A percentile compares a stretch with the other conserved stretches of the same genome.
Evolutionary conservation across 2,113 vertebrate genomes (phyloP).

Genomic region (Oenanthe oenanthe): DNA sequence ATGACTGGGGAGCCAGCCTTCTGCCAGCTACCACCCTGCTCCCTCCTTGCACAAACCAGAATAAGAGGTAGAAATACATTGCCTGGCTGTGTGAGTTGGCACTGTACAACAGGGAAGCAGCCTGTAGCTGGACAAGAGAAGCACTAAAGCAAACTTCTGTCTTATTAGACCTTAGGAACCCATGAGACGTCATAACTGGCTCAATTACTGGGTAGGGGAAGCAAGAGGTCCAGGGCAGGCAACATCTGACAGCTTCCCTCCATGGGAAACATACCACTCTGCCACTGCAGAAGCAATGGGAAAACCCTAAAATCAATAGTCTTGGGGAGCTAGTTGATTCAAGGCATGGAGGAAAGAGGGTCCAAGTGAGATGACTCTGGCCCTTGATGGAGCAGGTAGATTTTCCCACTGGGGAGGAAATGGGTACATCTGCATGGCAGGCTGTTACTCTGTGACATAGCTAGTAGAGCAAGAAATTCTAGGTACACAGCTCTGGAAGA

Average conservation of each 20-base stretch:
- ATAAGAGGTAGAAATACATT: neutral
- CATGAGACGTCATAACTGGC: neutral
- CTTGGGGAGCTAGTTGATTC: neutral
- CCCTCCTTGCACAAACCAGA: neutral
- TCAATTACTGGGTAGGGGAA: neutral
- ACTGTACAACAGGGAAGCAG: accelerated
- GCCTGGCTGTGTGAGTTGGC: neutral
- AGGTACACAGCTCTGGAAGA: neutral
- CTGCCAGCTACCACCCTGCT: neutral
- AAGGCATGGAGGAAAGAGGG: neutral
- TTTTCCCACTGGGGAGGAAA: neutral
- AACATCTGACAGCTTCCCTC: neutral
- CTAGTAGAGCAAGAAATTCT: neutral
- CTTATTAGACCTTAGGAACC: neutral
- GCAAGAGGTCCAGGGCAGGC: neutral
- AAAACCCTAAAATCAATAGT: neutral
- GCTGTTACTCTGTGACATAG: neutral
- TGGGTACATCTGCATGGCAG: neutral
- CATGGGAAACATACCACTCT: neutral
- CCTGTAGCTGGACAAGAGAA: neutral
- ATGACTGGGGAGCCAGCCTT: neutral
- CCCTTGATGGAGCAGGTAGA: neutral
- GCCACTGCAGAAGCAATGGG: neutral
- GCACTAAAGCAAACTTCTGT: neutral
- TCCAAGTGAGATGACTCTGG: neutral